These are phyloP conservation scores for Thysanoteuthis rhombus DNA, from an alignment of 2,888 invertebrate species.

Conservation along the genomic window DNA sequence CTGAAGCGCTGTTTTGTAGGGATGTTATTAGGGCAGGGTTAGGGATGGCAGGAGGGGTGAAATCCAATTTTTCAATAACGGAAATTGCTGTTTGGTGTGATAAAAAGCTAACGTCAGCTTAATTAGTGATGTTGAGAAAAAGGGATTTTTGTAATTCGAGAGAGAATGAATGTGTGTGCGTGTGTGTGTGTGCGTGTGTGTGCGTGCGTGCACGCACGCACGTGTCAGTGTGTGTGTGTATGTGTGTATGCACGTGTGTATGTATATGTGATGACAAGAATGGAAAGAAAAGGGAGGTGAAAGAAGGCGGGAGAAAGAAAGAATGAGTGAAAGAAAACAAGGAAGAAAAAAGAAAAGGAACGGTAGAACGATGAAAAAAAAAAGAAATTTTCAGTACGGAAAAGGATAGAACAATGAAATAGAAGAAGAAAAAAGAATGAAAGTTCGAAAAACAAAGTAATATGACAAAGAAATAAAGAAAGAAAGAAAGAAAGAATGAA, in stretches of 20 bases:
- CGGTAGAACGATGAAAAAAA: background rate
- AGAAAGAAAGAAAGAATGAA: background rate
- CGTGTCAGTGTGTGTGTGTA: background rate
- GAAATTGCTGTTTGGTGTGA: background rate
- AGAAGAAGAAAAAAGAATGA: background rate
- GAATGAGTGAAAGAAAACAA: background rate
- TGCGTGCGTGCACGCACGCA: no score
- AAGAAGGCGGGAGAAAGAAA: background rate
- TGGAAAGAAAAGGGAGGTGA: background rate
- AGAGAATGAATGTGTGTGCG: background rate
- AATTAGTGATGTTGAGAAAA: background rate
- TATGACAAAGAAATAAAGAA: background rate
- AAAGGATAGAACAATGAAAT: background rate
- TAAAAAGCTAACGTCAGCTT: conserved; percentile 12
- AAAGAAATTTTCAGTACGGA: no score
- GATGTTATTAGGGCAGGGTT: background rate
- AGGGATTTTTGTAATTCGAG: background rate
- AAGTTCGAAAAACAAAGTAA: background rate
- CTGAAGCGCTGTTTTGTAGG: background rate
- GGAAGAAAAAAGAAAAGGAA: background rate
- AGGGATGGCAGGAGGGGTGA: background rate
- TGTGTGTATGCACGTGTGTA: background rate
- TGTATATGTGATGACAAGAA: background rate
- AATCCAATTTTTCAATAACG: conserved; percentile 12
- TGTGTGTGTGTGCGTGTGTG: background rate